Percentiles rank a stretch among this genome's conserved stretches.
phyloP scores from a whole-genome alignment of 2,888 invertebrate species.

The Perdita meconis region DNA sequence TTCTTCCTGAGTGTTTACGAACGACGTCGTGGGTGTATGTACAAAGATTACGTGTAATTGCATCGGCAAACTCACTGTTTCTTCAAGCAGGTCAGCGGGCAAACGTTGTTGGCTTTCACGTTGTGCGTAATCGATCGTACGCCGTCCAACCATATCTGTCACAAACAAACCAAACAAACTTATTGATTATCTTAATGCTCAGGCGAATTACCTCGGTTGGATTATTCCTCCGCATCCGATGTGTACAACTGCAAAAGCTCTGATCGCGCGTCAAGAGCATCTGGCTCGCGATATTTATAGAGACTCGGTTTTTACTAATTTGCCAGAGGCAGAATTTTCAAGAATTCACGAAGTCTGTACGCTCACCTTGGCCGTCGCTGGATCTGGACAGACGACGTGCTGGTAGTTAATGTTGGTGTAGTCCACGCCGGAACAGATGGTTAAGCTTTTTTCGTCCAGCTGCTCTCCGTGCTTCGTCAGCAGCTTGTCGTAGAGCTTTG shows the following conservation, averaged over 20 bases:
- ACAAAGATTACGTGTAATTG: constrained; percentile 43
- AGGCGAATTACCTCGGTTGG: constrained; percentile 17
- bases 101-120: constrained; percentile 99
- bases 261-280: not conserved
- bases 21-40: constrained; percentile 15
- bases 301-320: constrained; percentile 2
- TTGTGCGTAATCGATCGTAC: constrained; percentile 98
- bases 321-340: constrained; percentile 1
- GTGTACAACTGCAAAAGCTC: too few relatives aligned
- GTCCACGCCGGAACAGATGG: constrained; percentile 99
- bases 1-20: constrained; percentile 56
- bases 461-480: constrained; percentile 91
- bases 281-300: too few relatives aligned
- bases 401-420: constrained; percentile 99
- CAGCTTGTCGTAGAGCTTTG: constrained; percentile 91
- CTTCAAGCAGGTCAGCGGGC: constrained; percentile 98
- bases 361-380: constrained; percentile 95
- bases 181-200: constrained; percentile 41
- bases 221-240: constrained; percentile 16
- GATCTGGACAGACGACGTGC: constrained; percentile 97
- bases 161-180: constrained; percentile 59
- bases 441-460: constrained; percentile 96
- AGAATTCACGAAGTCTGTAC: not conserved
- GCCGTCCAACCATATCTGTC: constrained; percentile 97
- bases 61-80: constrained; percentile 95